Evolutionary conservation across 2,888 invertebrate species (phyloP).

Genomic region (Epirrhoe tristata): DNA sequence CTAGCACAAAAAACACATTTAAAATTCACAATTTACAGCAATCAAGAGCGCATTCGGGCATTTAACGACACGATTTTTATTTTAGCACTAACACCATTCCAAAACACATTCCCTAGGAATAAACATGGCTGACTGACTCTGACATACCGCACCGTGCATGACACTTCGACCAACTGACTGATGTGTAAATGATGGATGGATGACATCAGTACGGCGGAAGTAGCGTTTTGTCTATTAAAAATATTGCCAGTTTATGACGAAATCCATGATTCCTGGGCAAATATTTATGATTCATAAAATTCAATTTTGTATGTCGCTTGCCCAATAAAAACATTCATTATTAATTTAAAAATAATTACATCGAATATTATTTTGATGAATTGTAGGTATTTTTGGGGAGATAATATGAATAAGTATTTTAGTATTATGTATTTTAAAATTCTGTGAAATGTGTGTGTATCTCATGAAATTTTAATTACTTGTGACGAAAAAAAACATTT

Average conservation of each 20-base stretch:
- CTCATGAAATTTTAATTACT: too few relatives aligned
- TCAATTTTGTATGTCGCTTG: too few relatives aligned
- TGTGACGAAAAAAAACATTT: too few relatives aligned
- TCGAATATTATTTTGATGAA: too few relatives aligned
- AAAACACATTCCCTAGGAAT: slow-evolving; percentile 75
- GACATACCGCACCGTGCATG: slow-evolving; percentile 46
- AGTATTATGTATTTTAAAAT: too few relatives aligned
- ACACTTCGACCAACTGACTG: slow-evolving; percentile 57
- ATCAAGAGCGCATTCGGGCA: slow-evolving; percentile 58
- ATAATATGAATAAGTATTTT: too few relatives aligned
- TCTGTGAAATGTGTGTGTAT: too few relatives aligned
- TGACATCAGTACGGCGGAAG: slow-evolving; percentile 21
- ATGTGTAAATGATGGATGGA: background rate
- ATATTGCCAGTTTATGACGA: slow-evolving; percentile 22
- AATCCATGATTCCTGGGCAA: slow-evolving; percentile 2
- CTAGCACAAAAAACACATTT: slow-evolving; percentile 80
- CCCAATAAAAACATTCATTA: too few relatives aligned
- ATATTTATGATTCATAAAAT: background rate
- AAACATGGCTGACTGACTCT: slow-evolving; percentile 80
- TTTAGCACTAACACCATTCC: slow-evolving; percentile 80
- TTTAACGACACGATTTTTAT: slow-evolving; percentile 68
- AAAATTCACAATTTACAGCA: slow-evolving; percentile 72
- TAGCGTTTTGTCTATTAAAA: slow-evolving; percentile 51
- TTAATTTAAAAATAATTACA: too few relatives aligned
- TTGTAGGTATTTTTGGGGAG: too few relatives aligned